Conservation (phyloP, 2,113 vertebrate genomes). For the Octodon degus region DNA sequence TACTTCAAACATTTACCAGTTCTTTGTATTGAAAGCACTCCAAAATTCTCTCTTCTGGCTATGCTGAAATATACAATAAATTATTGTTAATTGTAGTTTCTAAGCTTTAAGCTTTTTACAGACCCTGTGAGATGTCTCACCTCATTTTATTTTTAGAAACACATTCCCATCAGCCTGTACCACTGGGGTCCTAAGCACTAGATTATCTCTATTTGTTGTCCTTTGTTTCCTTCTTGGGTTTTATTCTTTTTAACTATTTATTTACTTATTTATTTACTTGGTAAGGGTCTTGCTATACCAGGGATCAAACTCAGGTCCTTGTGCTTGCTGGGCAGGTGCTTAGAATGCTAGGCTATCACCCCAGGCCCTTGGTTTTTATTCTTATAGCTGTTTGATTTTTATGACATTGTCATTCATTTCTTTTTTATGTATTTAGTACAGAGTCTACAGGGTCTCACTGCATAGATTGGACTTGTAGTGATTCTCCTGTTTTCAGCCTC, state of each 20-base stretch:
- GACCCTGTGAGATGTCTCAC: neutral
- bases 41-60: neutral
- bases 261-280: too few relatives aligned
- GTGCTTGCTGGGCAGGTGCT: too few relatives aligned
- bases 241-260: neutral
- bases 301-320: too few relatives aligned
- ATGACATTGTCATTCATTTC: conserved; percentile 10
- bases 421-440: too few relatives aligned
- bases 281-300: too few relatives aligned
- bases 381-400: conserved; percentile 42
- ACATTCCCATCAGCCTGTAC: neutral
- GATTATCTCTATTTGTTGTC: neutral
- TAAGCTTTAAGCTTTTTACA: neutral
- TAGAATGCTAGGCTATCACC: too few relatives aligned
- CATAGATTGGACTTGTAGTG: too few relatives aligned
- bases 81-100: neutral
- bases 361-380: neutral
- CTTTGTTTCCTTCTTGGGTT: conserved; percentile 40
- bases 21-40: neutral
- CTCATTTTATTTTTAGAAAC: conserved; percentile 32
- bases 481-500: too few relatives aligned
- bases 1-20: neutral
- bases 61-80: neutral
- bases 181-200: neutral
- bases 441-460: too few relatives aligned